A percentile compares a stretch with the other conserved stretches of the same genome.
These are phyloP conservation scores for Troilus luridus DNA, from an alignment of 2,888 invertebrate species.

Conservation along the genomic window DNA sequence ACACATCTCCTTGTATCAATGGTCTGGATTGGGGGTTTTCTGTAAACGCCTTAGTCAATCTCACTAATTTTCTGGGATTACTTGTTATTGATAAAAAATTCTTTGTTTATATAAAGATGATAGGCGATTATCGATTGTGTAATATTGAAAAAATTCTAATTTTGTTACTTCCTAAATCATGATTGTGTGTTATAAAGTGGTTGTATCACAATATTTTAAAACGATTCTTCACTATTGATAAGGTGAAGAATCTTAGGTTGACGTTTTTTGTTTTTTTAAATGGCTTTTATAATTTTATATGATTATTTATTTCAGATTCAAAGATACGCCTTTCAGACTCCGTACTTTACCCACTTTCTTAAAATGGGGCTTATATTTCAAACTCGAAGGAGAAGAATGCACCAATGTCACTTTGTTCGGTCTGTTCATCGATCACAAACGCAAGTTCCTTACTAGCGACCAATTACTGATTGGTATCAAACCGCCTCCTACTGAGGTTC, in stretches of 20 bases:
- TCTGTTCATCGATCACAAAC: not conserved
- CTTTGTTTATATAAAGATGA: too few species aligned
- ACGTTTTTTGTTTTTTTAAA: not conserved
- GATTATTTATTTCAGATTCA: not conserved
- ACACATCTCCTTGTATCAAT: too few species aligned
- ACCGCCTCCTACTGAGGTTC: not conserved
- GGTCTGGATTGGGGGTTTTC: too few species aligned
- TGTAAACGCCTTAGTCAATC: too few species aligned
- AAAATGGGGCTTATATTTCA: not conserved
- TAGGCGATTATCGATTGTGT: too few species aligned
- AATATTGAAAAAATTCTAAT: too few species aligned
- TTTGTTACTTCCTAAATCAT: too few species aligned
- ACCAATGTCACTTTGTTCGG: not conserved
- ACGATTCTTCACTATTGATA: not conserved
- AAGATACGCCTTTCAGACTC: not conserved
- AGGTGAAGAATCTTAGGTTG: not conserved
- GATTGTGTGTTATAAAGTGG: too few species aligned
- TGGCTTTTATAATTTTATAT: not conserved
- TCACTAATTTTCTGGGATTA: too few species aligned
- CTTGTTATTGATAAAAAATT: too few species aligned
- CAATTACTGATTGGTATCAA: not conserved
- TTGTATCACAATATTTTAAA: too few species aligned
- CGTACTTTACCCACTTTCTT: not conserved
- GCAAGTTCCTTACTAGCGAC: not conserved
- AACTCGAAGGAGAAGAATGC: not conserved